Percentiles rank a stretch among this genome's conserved stretches.
These are phyloP conservation scores for Chaenogobius annularis DNA, from an alignment of 2,113 vertebrate species.

Conservation along the genomic window DNA sequence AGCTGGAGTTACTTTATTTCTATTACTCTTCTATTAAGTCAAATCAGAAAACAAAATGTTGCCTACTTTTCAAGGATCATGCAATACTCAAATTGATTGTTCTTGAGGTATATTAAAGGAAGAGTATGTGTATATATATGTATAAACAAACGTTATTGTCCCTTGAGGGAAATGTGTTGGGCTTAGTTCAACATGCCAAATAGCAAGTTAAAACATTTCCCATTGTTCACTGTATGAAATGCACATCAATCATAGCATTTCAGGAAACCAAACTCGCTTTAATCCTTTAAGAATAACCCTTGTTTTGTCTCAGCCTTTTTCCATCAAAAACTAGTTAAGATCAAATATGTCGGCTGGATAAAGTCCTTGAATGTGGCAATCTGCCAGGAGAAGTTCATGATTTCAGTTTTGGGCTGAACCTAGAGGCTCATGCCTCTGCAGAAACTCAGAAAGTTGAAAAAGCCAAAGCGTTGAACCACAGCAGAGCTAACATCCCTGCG, in stretches of 20 bases:
- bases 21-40: too few relatives aligned
- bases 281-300: neutral
- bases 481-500: neutral
- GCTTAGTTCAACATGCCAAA: neutral
- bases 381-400: constrained; percentile 8
- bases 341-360: constrained; percentile 17
- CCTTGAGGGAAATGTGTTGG: too few relatives aligned
- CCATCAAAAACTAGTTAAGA: constrained; percentile 7
- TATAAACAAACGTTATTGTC: neutral
- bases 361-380: constrained; percentile 2
- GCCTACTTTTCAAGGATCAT: too few relatives aligned
- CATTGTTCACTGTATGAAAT: neutral
- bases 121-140: too few relatives aligned
- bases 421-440: constrained; percentile 3
- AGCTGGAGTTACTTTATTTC: too few relatives aligned
- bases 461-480: constrained; percentile 15
- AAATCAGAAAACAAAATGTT: too few relatives aligned
- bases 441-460: neutral
- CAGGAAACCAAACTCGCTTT: neutral
- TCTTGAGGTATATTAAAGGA: too few relatives aligned
- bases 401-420: constrained; percentile 6
- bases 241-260: neutral
- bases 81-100: too few relatives aligned
- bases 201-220: neutral
- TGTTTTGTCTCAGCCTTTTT: constrained; percentile 4